Percentiles rank a stretch among this genome's conserved stretches.
These are phyloP conservation scores for Nixonia krombeini DNA, from an alignment of 1,140 invertebrate genomes.

Conservation along the genomic window DNA sequence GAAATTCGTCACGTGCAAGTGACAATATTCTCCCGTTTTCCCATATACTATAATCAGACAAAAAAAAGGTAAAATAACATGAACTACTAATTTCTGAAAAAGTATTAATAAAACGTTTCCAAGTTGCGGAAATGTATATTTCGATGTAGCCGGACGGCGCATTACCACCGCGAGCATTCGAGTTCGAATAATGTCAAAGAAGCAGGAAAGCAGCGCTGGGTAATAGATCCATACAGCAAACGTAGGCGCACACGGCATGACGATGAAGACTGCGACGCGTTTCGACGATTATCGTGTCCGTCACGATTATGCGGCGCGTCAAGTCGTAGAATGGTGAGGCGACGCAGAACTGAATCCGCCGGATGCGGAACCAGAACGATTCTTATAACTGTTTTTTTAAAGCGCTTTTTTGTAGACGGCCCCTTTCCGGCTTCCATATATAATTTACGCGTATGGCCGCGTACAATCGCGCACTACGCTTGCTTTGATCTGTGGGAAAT, in stretches of 20 bases:
- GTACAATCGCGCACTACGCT: constrained; percentile 43
- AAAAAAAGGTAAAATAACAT: no score
- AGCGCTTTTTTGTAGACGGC: constrained; percentile 27
- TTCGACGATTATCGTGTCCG: constrained; percentile 47
- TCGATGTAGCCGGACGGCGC: no score
- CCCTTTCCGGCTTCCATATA: constrained; percentile 46
- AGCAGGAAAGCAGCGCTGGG: constrained; percentile 4
- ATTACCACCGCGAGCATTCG: no score
- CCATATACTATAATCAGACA: no score
- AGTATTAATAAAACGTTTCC: no score
- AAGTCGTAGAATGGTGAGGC: constrained; percentile 36
- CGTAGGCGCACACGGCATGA: constrained; percentile 37
- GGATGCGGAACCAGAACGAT: constrained; percentile 37
- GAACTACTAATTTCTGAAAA: no score
- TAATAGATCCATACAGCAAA: constrained; percentile 42
- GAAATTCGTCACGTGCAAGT: no score
- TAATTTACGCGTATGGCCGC: constrained; percentile 46
- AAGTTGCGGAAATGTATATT: no score
- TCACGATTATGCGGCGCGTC: constrained; percentile 43
- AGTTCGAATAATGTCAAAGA: no score
- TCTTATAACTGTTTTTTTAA: constrained; percentile 47
- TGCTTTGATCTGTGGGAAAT: constrained; percentile 54
- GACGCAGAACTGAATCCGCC: constrained; percentile 39
- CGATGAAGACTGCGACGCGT: constrained; percentile 43
- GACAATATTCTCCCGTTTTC: no score